phyloP scores from a whole-genome alignment of 35 echinoderm and acorn worm genomes.

The Chiridota heheva region DNA sequence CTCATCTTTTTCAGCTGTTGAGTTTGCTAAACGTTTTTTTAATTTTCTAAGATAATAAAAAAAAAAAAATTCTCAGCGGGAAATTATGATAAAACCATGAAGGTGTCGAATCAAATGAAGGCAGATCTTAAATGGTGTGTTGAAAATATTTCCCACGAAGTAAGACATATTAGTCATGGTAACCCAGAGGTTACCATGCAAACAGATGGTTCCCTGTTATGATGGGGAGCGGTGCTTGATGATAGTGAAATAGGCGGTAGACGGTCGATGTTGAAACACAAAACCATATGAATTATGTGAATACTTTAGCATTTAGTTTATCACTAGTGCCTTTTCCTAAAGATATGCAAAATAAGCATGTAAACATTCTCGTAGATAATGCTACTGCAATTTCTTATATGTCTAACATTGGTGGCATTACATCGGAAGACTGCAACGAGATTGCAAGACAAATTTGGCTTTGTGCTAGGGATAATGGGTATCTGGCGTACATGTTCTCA shows the following conservation, averaged over 20 bases:
- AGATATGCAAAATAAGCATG: background rate
- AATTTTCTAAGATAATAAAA: no score
- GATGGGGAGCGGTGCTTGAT: background rate
- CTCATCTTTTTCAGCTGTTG: background rate
- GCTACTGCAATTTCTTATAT: slow-evolving; percentile 30
- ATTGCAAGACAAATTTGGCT: background rate
- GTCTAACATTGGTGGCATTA: slow-evolving; percentile 13
- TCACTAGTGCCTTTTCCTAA: background rate
- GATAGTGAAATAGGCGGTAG: background rate
- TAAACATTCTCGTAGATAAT: slow-evolving; percentile 21
- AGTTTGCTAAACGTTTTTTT: background rate
- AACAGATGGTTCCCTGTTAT: slow-evolving; percentile 1
- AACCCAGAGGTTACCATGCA: slow-evolving; percentile 12
- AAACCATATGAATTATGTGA: slow-evolving; percentile 17
- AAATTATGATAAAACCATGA: background rate
- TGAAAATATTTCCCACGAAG: background rate
- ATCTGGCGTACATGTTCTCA: background rate
- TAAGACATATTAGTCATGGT: slow-evolving; percentile 1
- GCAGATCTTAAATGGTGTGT: background rate
- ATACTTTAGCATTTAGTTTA: background rate
- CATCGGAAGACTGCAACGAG: background rate
- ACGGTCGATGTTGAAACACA: background rate
- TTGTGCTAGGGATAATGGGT: background rate
- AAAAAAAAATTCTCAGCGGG: background rate
- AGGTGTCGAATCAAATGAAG: background rate